Evolutionary conservation across 2,888 invertebrate species (phyloP), one percentile per base, ranked within the genome.

Genomic region (Caenorhabditis angaria): DNA sequence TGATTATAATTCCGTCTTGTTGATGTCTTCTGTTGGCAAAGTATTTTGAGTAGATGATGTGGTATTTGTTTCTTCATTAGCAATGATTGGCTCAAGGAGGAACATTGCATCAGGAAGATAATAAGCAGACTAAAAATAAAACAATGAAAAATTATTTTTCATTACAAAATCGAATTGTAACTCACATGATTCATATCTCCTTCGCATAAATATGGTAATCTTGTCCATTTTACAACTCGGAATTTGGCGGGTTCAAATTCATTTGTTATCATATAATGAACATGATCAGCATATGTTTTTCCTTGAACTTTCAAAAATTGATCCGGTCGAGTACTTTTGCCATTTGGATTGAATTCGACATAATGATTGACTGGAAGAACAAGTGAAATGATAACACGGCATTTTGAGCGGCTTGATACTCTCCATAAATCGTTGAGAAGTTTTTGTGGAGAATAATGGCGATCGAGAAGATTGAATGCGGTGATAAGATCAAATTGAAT

Each of bases 171-270:
- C 22, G 35, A 67, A 14, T 35, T 5, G 22, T 18, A 20, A 61
- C 64, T 61, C 29, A 83, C 84, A 66, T 77, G 61, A 50, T 73
- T 66, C 56, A 82, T 64, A 58, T 97, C 97, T 0, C 97, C 97
- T 89, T 99, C 97, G 89, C 97, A 97, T 48, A 99, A 90, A 88
- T 97, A 97, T 0, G 97, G 97, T 51, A 95, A 92, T 83, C 94
- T 91, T 14, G 94, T 92, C 94, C 96, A 97, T 5, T 92, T 90
- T 56, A 92, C 91, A 50, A 97, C 91, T 68, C 82, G 77, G 88
- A 94, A 94, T 3, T 93, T 93, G 59, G 91, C 88, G 0, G 92
- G 92, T 73, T 90, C 90, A 27, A 92, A 89, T 6, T 93, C 91
- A 56, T 88, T 80, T 47, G 89, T 88, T 27, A 92, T 89, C 82